Evolutionary conservation across 2,113 vertebrate species (phyloP).

Genomic region (Narcine bancroftii): DNA sequence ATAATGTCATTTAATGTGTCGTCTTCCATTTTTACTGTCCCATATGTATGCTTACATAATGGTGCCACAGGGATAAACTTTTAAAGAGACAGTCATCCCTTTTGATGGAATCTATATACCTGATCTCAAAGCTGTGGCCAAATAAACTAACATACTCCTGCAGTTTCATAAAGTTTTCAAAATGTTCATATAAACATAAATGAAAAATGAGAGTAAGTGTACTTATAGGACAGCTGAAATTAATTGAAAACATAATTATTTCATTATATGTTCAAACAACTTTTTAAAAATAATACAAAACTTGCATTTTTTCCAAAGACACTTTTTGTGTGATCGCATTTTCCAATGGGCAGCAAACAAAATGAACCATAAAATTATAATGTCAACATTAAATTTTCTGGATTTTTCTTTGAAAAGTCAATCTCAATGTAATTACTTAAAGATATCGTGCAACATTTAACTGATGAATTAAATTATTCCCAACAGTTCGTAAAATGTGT

Average conservation of each 20-base stretch:
- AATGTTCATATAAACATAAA: background rate
- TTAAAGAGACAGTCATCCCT: conserved; percentile 59
- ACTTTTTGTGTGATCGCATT: background rate
- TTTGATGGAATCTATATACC: conserved; percentile 14
- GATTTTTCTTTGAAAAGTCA: background rate
- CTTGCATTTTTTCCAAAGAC: background rate
- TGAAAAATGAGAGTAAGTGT: background rate
- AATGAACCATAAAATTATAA: conserved; percentile 7
- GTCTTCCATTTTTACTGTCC: conserved; percentile 99
- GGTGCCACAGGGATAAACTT: conserved; percentile 92
- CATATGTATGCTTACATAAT: conserved; percentile 97
- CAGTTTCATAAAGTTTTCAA: background rate
- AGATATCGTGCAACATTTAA: too few relatives aligned
- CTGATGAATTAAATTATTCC: background rate
- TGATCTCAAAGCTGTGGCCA: conserved; percentile 24
- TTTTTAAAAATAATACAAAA: conserved; percentile 17
- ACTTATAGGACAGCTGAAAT: background rate
- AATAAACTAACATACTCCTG: conserved; percentile 15
- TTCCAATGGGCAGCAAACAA: background rate
- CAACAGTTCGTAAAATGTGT: background rate
- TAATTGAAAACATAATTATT: background rate
- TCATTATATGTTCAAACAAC: background rate
- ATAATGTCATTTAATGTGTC: conserved; percentile 99
- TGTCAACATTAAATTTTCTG: background rate
- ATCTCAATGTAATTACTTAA: background rate